Base-by-base conservation (phyloP, 2,113 vertebrate genomes). In the Otocyon megalotis region DNA sequence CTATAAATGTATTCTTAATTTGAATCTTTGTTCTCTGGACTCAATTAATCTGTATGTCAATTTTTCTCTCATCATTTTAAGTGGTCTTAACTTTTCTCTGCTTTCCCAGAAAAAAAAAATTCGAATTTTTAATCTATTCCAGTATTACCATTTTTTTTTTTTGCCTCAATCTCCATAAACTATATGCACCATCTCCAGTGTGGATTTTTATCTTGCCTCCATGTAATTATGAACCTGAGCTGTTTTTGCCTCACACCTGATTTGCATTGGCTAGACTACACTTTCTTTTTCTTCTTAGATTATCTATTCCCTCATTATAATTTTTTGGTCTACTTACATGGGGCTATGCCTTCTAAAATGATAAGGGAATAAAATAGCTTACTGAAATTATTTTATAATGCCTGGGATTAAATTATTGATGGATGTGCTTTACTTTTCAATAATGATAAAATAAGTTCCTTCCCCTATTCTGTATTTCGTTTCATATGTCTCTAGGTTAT, bases 11-110 rank as follows among this genome's bases (percentile, higher is more conserved):
- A 2, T 5, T 14, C 7, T 13, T 28, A 48, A 26, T 20, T 28
- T 80, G 28, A 9, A 12, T 37, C 12, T 48, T 13, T 56, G 13
- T 13, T 22, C 2, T 37, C 7, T 11, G 10, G 2, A 26, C 30
- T 79, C 16, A 30, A 0, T 19, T 43, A 43, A 22, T 10, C 7
- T 32, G 1, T 50, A 3, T 0, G 7, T 2, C 3, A 26, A 26
- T 15, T 37, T 96, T 97, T 60, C 15, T 17, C 8, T 63, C 19
- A 4, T n/a, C 11, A 35, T 35, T 88, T 82, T 53, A 1, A 20
- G 2, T 60, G 16, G 20, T 28, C 69, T 72, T 77, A 28, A 17
- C 53, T 67, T 85, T 67, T 4, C 14, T 71, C 8, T 65, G 60
- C 4, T 28, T 84, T 60, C 32, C 32, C 62, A 80, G 15, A 72